These are phyloP conservation scores for Crenuchus spilurus DNA, from an alignment of 2,797 vertebrate genomes.

Conservation along the genomic window DNA sequence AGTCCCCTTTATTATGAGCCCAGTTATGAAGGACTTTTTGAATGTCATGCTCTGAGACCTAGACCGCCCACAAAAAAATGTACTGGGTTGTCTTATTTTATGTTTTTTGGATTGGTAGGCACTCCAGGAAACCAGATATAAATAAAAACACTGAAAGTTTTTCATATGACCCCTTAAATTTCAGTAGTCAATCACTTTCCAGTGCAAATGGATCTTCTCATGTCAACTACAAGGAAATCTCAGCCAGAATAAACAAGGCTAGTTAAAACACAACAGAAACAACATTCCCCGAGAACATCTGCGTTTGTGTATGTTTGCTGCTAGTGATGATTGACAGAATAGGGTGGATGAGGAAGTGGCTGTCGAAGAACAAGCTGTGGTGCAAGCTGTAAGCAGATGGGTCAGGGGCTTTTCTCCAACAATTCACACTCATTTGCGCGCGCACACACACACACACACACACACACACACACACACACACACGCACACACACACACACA, in stretches of 20 bases:
- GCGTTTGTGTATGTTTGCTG: neutral
- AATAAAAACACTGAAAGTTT: too few species aligned
- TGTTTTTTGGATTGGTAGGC: too few species aligned
- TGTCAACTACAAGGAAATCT: neutral
- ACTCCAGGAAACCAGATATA: too few species aligned
- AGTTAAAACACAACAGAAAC: neutral
- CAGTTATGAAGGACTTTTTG: too few species aligned
- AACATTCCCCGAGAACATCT: neutral
- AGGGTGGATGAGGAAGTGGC: slow-evolving; percentile 3
- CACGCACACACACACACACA: neutral
- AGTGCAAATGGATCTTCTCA: too few species aligned
- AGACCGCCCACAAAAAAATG: too few species aligned
- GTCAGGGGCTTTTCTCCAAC: slow-evolving; percentile 8
- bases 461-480: neutral
- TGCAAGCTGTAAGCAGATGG: slow-evolving; percentile 21
- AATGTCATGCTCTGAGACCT: too few species aligned
- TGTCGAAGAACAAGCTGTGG: neutral
- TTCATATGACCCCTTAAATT: too few species aligned
- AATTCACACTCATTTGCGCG: neutral
- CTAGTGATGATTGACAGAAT: neutral
- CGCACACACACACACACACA: neutral
- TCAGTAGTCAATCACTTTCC: too few species aligned
- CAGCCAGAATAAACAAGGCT: neutral
- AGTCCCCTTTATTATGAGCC: too few species aligned
- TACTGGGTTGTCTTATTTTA: too few species aligned